Base-by-base conservation (phyloP, 2,113 vertebrate species). In the Columbina picui region DNA sequence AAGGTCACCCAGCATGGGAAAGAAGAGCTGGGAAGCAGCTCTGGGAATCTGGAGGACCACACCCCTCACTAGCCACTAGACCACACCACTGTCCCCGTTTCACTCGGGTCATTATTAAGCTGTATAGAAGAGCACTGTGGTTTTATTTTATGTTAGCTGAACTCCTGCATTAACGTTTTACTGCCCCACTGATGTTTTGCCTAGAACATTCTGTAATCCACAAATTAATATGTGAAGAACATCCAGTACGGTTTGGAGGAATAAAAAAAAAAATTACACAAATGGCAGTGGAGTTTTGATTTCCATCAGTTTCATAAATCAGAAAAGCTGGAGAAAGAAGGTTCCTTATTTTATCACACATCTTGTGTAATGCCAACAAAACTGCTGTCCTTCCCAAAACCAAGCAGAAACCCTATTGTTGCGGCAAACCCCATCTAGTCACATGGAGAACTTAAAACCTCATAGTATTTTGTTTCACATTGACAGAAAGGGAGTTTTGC, bases 141-240 rank as follows among this genome's bases (percentile, higher is more conserved):
- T 93, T 96, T 97, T 92, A 93, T 93, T 97, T 94, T 87, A 94
- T 94, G 96, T 65, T 80, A 93, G 86, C 49, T 90, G 73, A 96
- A 93, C 90, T 96, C 95, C 95, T 84, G 61, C 87, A 92, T 96
- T 96, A 97, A 88, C 69, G 49, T 97, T 97, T 96, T 96, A 95
- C 92, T 96, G 88, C 84, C 90, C 95, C 95, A 87, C 95, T 96
- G 94, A 96, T 97, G 93, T 96, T 96, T 96, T 96, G 94, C 96
- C 92, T 97, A 97, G 96, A 96, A 97, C 96, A 97, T 96, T 96
- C 90, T 97, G 96, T 97, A 97, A 97, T 95, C 96, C 96, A 92
- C 96, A 97, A 96, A 97, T 96, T 96, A 97, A 96, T 91, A 96
- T 47, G 92, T 96, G 93, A 96, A 89, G 96, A 96, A 97, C 96